Conservation (phyloP, 92 coral and sea anemone genomes). For the Actinostola sp. region DNA sequence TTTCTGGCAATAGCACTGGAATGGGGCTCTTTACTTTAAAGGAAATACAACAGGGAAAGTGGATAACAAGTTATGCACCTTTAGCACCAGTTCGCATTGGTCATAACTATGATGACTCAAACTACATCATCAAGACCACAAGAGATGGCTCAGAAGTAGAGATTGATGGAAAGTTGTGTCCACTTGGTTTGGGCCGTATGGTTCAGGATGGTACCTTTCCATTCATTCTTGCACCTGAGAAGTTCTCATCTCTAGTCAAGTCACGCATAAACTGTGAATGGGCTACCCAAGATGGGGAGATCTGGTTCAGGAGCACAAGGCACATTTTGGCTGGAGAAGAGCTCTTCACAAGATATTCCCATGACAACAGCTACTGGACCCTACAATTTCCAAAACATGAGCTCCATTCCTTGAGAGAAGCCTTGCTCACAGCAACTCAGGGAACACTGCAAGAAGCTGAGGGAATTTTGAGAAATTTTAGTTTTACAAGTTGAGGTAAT, state of each 20-base stretch:
- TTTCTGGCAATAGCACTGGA: conserved; percentile 15
- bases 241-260: conserved; percentile 18
- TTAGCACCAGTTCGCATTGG: conserved; percentile 8
- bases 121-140: conserved; percentile 16
- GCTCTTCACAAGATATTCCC: conserved; percentile 28
- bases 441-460: conserved; percentile 30
- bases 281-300: conserved; percentile 25
- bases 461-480: neutral
- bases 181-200: conserved; percentile 11
- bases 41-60: neutral
- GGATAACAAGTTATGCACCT: conserved; percentile 21
- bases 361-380: conserved; percentile 37
- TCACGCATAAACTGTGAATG: conserved; percentile 28
- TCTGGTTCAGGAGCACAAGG: conserved; percentile 28
- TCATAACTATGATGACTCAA: neutral
- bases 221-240: conserved; percentile 11
- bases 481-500: neutral
- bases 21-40: conserved; percentile 17
- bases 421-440: conserved; percentile 8
- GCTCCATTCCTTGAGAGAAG: conserved; percentile 12
- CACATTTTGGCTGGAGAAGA: conserved; percentile 40
- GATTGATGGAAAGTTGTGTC: conserved; percentile 16
- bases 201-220: conserved; percentile 33
- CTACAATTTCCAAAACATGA: conserved; percentile 10
- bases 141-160: conserved; percentile 9